Base-by-base conservation (phyloP, 2,113 vertebrate species). In the Epinephelus fuscoguttatus region DNA sequence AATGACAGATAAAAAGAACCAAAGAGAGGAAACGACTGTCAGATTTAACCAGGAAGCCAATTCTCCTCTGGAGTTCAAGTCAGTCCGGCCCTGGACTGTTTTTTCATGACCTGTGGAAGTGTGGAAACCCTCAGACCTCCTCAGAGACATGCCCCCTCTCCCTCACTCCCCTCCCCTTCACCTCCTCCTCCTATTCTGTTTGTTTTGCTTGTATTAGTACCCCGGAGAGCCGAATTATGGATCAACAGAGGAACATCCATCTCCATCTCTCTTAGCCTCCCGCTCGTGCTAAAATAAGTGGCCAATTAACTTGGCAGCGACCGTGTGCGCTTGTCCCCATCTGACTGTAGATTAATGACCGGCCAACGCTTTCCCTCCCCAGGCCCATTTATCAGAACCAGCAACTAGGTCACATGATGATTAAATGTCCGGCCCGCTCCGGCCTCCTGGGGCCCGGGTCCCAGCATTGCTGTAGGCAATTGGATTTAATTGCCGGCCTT, bases 271-370 rank as follows among this genome's bases (percentile, higher is more conserved):
- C 86, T 89, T 68, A 79, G 86, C 86, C 85, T 84, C 73, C 61
- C 76, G 85, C 94, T 94, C 88, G 86, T 93, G 89, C 91, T 94
- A 88, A 97, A 96, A 96, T 96, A 97, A 96, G 96, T 95, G 95
- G 93, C 96, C 97, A 98, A 99, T 98, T 98, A 97, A 96, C 94
- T 96, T 95, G 95, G 94, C 95, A 62, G 88, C 78, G 50, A 97
- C 96, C 95, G 95, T 92, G 92, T 94, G 95, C 93, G 95, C 96
- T 95, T 95, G 96, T 96, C 95, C 95, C 96, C 95, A 97, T 96
- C 96, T 96, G 95, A 90, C 95, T 92, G 94, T 93, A 97, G 97
- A 99, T 98, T 97, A 99, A 98, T 98, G 97, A 95, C 96, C 94
- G 93, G 95, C 96, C 95, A 93, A 82, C 52, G 92, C 96, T 97